Base-by-base conservation (phyloP, 2,797 vertebrate species). In the Notoglanidium macrostoma region DNA sequence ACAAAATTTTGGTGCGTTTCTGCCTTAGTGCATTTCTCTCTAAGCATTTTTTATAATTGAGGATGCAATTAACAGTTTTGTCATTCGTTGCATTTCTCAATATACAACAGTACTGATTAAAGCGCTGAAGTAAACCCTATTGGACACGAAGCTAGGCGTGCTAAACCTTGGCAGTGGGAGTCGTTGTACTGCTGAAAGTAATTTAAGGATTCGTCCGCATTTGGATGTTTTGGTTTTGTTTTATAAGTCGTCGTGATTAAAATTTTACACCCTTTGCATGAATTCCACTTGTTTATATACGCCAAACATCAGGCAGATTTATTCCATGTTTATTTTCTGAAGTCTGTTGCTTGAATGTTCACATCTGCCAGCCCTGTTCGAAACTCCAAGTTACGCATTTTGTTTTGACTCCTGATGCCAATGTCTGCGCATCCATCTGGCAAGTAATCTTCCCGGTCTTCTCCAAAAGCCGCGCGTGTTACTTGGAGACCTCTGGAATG, bases 351-450 rank as follows among this genome's bases (percentile, higher is more conserved):
- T 68, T 80, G 84, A 87, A 59, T 29, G 83, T 51, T 68, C 57
- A 87, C 85, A 89, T 90, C 79, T 84, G 88, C 80, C 46, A 80
- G 73, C 78, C 29, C 76, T 86, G 87, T 85, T 86, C 46, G 23
- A 86, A 88, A 82, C 55, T 35, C 79, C 83, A 86, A 87, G 59
- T 68, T 87, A 79, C 79, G 63, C 15, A 54, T 85, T 81, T 84
- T 88, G 85, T 86, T 88, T 86, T 86, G 79, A 79, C 35, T 87
- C 80, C 74, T 83, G 73, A 83, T 85, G 86, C 88, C 83, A 63
- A 72, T 85, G 54, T 85, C 79, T 88, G 87, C 54, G 70, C 79
- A 55, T 85, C 87, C 84, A 85, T 88, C 87, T 87, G 88, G 84
- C 88, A 67, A 55, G 70, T 61, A 85, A 78, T 89, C 84, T 83